phyloP scores from a whole-genome alignment of 2,888 invertebrate genomes.

The Ormyrus pomaceus region DNA sequence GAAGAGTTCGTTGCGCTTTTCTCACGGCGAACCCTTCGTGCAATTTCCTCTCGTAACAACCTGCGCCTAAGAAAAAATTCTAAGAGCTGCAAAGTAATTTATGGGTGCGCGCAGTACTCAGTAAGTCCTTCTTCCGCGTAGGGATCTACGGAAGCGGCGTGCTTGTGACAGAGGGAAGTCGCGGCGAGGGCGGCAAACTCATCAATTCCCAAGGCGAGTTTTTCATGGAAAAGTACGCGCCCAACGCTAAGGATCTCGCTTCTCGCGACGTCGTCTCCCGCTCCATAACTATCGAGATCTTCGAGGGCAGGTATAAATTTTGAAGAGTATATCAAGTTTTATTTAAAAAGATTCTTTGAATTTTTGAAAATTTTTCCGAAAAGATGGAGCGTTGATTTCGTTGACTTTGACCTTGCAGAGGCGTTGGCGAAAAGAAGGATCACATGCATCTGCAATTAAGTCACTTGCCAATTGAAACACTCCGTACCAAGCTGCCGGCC shows the following conservation, averaged over 20 bases:
- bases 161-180: conserved; percentile 96
- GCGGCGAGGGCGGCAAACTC: conserved; percentile 97
- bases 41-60: too few species aligned
- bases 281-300: conserved; percentile 96
- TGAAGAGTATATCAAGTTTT: neutral
- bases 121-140: conserved; percentile 63
- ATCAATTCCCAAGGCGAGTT: conserved; percentile 96
- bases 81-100: too few species aligned
- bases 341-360: neutral
- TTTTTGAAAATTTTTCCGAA: conserved; percentile 89
- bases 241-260: conserved; percentile 97
- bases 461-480: conserved; percentile 94
- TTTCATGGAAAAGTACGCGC: conserved; percentile 98
- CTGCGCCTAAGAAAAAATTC: too few species aligned
- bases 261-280: conserved; percentile 98
- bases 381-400: conserved; percentile 86
- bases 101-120: neutral
- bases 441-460: conserved; percentile 95
- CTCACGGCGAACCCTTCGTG: neutral
- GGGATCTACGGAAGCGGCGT: conserved; percentile 99
- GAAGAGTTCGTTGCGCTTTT: neutral
- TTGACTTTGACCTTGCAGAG: conserved; percentile 78
- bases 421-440: conserved; percentile 96
- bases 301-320: conserved; percentile 83
- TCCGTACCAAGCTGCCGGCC: conserved; percentile 89